These are phyloP conservation scores for Elachura formosa DNA, from an alignment of 2,113 vertebrate genomes.

Conservation along the genomic window DNA sequence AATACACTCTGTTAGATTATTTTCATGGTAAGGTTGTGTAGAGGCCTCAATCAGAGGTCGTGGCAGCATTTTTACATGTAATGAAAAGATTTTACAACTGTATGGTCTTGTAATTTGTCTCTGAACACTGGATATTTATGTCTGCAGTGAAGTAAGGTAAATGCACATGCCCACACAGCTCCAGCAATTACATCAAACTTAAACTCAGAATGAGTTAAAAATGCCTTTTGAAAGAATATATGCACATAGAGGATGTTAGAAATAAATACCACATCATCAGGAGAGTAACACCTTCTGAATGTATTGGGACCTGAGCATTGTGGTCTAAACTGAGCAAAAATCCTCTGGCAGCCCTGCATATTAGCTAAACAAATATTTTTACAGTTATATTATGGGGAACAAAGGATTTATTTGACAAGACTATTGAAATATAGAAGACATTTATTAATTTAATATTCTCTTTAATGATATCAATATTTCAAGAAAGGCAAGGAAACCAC, in stretches of 20 bases:
- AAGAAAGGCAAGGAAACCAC: not conserved
- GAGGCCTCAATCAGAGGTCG: not conserved
- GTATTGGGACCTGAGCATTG: not conserved
- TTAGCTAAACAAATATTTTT: not conserved
- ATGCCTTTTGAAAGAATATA: not conserved
- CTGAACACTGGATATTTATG: not conserved
- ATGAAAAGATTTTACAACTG: not conserved
- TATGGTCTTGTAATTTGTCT: not conserved
- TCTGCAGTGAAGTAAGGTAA: not conserved
- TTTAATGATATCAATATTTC: not conserved
- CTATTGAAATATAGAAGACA: not conserved
- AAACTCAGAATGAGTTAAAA: not conserved
- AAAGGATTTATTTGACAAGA: not conserved
- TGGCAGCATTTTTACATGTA: fast-evolving
- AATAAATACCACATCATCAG: not conserved
- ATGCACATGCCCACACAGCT: not conserved
- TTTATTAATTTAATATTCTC: not conserved
- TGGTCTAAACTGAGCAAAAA: not conserved
- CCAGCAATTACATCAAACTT: not conserved
- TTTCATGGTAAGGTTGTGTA: not conserved
- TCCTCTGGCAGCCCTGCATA: not conserved
- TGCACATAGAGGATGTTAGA: not conserved
- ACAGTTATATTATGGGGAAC: not conserved
- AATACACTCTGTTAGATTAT: not conserved
- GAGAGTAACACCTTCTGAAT: not conserved